Percentiles rank a stretch among this genome's conserved stretches.
phyloP scores from a whole-genome alignment of 2,797 vertebrate genomes.

The Garrulus glandarius region DNA sequence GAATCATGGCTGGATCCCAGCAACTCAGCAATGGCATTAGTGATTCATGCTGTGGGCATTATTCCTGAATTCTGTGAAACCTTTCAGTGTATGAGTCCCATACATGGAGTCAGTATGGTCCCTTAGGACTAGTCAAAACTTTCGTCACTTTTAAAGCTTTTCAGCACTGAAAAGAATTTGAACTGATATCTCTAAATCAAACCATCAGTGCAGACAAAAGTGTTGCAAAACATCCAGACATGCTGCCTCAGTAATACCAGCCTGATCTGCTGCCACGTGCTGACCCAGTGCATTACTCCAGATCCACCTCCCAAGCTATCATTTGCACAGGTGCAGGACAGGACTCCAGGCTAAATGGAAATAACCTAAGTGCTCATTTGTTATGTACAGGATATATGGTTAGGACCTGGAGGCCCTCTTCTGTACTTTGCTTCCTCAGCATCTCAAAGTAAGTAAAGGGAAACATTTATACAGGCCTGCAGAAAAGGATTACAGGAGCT shows the following conservation, averaged over 20 bases:
- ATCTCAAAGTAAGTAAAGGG: background rate
- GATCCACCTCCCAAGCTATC: background rate
- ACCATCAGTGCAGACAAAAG: background rate
- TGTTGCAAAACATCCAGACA: background rate
- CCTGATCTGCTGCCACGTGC: background rate
- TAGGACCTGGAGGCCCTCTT: background rate
- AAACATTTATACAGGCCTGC: background rate
- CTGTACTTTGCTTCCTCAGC: background rate
- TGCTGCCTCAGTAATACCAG: background rate
- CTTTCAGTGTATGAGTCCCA: background rate
- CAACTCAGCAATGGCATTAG: background rate
- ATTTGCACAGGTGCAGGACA: background rate
- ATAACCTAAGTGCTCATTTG: background rate
- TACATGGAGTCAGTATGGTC: background rate
- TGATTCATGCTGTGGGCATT: constrained; percentile 14
- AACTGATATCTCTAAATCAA: background rate
- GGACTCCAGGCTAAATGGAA: background rate
- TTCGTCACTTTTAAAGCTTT: background rate
- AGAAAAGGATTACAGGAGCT: background rate
- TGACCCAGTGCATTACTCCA: background rate
- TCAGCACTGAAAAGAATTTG: background rate
- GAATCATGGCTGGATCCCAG: constrained; percentile 21
- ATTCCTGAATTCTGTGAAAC: constrained; percentile 29
- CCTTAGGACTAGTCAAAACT: background rate
- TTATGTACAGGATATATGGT: background rate